Evolutionary conservation across 2,888 invertebrate genomes (phyloP), one percentile per base, ranked within the genome.

Genomic region (Nowickia ferox): DNA sequence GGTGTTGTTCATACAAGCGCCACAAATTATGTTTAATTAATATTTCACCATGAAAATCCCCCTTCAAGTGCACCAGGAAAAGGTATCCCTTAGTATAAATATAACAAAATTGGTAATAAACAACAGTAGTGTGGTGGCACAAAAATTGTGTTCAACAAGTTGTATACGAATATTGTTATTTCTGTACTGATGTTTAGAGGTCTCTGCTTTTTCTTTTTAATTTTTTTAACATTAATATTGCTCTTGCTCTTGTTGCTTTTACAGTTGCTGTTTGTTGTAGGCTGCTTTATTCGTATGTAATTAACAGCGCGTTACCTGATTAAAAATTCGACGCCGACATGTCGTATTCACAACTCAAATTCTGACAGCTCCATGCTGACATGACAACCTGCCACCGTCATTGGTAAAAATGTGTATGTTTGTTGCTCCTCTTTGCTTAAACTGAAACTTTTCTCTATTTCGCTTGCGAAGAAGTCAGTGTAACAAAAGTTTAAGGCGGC

Each of bases 301-400:
- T 86, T 86, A 86, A 86, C 79, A 83, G 83, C 86, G 86, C 86
- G 86, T 86, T 86, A 86, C 86, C 86, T 86, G 86, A 86, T 86
- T 86, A 86, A 86, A 86, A 83, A 86, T 86, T 76, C 88, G 83
- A 79, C 87, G 84, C 87, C 86, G 86, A 87, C 87, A 87, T 88
- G 88, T 81, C 87, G 87, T 88, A 88, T 88, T 87, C 88, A 87
- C 89, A 88, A 88, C 88, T 88, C 88, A 88, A 91, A 89, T 90
- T 91, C 91, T 91, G 90, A 91, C 90, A 90, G 91, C 87, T 89
- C 89, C 87, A 88, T 80, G 85, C 90, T 89, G 89, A 90, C 90
- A 91, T 91, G 91, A 90, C 90, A 90, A 87, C 89, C 91, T 90
- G 90, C 91, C 91, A 83, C 84, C 83, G 80, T 83, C 87, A 80